Evolutionary conservation across 2,888 invertebrate species (phyloP).

Genomic region (Habroteleia sp.): DNA sequence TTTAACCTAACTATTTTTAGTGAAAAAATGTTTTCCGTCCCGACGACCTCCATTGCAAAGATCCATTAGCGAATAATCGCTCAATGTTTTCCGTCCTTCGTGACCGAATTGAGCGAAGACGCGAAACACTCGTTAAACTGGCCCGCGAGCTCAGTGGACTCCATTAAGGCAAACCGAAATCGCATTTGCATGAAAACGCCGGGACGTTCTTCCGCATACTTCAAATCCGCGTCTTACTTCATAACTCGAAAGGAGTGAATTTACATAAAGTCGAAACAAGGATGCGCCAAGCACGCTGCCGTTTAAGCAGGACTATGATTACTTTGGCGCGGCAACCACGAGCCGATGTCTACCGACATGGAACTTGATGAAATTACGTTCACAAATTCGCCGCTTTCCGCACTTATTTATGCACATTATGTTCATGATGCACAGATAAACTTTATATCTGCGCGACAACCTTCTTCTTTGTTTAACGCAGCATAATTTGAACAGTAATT

Average conservation of each 20-base stretch:
- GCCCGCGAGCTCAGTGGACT: conserved; percentile 64
- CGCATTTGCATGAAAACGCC: conserved; percentile 64
- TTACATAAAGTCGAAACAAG: conserved; percentile 64
- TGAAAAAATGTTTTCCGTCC: conserved; percentile 6
- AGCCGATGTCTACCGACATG: conserved; percentile 46
- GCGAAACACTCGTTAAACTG: conserved; percentile 62
- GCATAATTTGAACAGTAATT: no score
- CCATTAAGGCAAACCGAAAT: conserved; percentile 63
- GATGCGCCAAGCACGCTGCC: conserved; percentile 55
- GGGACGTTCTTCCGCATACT: conserved; percentile 62
- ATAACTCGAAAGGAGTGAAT: conserved; percentile 63
- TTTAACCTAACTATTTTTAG: conserved; percentile 10
- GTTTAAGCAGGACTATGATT: conserved; percentile 60
- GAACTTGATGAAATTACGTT: conserved; percentile 54
- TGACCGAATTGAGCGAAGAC: conserved; percentile 52
- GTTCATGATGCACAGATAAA: conserved; percentile 44
- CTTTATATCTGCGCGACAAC: conserved; percentile 10
- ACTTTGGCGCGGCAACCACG: conserved; percentile 43
- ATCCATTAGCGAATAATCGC: conserved; percentile 56
- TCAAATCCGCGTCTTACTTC: conserved; percentile 64
- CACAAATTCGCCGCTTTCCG: conserved; percentile 48
- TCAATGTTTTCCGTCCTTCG: conserved; percentile 45
- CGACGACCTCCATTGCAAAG: conserved; percentile 6
- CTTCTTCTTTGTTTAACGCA: conserved; percentile 5
- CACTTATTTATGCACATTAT: conserved; percentile 53